Base-by-base conservation (phyloP, 2,797 vertebrate species). In the Urosaurus nigricauda region DNA sequence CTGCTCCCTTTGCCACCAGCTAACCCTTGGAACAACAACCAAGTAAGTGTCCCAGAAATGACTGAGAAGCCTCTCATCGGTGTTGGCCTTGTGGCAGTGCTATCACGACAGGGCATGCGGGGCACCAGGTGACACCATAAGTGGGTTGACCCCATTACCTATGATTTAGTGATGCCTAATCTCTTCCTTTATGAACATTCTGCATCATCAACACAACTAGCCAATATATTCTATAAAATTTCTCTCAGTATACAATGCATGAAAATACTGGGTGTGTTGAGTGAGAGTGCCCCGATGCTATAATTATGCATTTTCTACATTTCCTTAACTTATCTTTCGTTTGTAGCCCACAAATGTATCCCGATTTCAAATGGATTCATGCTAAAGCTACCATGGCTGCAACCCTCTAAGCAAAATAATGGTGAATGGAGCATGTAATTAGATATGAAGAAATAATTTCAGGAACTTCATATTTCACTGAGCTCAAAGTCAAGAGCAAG, bases 361-460 rank as follows among this genome's bases (percentile, higher is more conserved):
- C 2, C 79, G 83, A 80, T 86, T 60, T 47, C 70, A 9, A 14
- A 87, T 82, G 65, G 12, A 89, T 87, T 84, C n/a, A 90, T 84
- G 19, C 74, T 84, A 91, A 90, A 88, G 87, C 58, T 24, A 6
- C 43, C 7, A 43, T 35, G 43, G 32, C 35, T 37, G 32, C n/a
- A 87, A 77, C 75, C 8, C 0, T 88, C 29, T 71, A 40, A 80
- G 0, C 29, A 0, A 17, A 84, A 74, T 47, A 87, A 1, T 37
- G 40, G 89, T 83, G 21, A 88, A 0, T 0, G 70, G 37, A 77
- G 21, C 83, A 79, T 74, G 83, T 37, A 87, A 29, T 78, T 85
- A 71, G 53, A 86, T 37, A 80, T 83, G n/a, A 85, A 88, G 21
- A 16, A 75, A 85, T 26, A 86, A n/a, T 84, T 13, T 77, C 58